These are phyloP conservation scores for Lithophane semibrunnea DNA, from an alignment of 2,888 invertebrate species.

Conservation along the genomic window DNA sequence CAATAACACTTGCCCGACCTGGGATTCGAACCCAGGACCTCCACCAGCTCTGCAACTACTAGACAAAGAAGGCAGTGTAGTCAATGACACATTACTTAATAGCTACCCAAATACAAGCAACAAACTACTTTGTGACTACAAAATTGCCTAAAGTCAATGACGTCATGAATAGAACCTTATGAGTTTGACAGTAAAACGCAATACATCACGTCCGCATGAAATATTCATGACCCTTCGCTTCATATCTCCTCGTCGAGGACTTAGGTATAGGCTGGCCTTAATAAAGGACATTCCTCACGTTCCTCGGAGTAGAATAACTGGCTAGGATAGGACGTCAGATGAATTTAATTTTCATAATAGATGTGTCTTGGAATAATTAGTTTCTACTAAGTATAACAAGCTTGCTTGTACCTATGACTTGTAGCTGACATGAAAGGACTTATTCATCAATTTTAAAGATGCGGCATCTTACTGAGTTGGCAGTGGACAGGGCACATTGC, in stretches of 20 bases:
- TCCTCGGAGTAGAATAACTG: conserved; percentile 21
- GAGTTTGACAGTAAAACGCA: conserved; percentile 17
- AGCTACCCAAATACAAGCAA: not conserved
- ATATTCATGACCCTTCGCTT: conserved; percentile 48
- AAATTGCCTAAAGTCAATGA: conserved; percentile 16
- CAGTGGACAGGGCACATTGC: too few species aligned
- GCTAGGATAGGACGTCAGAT: not conserved
- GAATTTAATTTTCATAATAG: conserved; percentile 29
- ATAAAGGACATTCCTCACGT: conserved; percentile 49
- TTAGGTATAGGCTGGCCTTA: conserved; percentile 37
- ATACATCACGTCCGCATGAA: conserved; percentile 57
- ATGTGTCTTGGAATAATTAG: conserved; percentile 1
- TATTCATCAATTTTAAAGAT: not conserved
- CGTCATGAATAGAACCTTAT: conserved; percentile 28
- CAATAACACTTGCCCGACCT: too few species aligned
- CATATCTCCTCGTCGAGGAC: conserved; percentile 41
- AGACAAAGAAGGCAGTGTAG: too few species aligned
- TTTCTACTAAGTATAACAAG: not conserved
- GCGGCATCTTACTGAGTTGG: not conserved
- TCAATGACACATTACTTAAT: not conserved
- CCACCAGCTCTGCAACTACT: too few species aligned
- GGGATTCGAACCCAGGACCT: too few species aligned
- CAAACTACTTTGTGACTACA: not conserved
- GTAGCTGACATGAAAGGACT: not conserved
- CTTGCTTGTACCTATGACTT: not conserved